Evolutionary conservation across 1,140 invertebrate genomes (phyloP), one percentile per base, ranked within the genome.

Genomic region (Heliconius eleuchia): DNA sequence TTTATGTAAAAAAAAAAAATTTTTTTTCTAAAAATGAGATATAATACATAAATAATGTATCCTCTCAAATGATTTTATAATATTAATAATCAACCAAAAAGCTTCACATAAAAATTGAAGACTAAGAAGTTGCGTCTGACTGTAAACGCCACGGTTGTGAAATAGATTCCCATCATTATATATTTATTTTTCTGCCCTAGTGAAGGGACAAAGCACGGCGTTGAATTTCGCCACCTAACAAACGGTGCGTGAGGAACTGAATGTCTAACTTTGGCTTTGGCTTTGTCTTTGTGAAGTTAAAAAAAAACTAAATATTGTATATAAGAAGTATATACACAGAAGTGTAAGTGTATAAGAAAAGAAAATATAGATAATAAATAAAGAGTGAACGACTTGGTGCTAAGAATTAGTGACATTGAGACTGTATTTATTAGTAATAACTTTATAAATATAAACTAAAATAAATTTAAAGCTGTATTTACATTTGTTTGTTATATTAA

Each of bases 401-500:
- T 82, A 78, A 81, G 80, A 81, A 73, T 72, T 79, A 60, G 73
- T 78, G 80, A 81, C 60, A 50, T 50, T 73, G 42, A 80, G 79
- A 80, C 79, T 80, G 79, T 79, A 71, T 52, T 76, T 70, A 57
- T 57, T 76, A 23, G 37, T 66, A 30, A 60, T 52, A 76, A 66
- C 13, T 27, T 19, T 75, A 60, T 60, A 46, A 46, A 46, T 46
- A 46, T 46, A 46, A 46, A 46, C 13, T 46, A 76, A 66, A 39
- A 11, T 57, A 57, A 2, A 55, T 76, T 66, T 76, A 66, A 78
- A 73, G 50, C 50, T 57, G 71, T 78, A 78, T 78, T 78, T 73
- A 78, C 71, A 78, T 46, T 13, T 16, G 7, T 30, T 60, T 9
- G 18, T 52, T 2, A 19, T 52, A 19, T 7, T 7, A 52, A 19